Evolutionary conservation across 2,797 vertebrate genomes (phyloP).

Genomic region (Rhyacichthys aspro): DNA sequence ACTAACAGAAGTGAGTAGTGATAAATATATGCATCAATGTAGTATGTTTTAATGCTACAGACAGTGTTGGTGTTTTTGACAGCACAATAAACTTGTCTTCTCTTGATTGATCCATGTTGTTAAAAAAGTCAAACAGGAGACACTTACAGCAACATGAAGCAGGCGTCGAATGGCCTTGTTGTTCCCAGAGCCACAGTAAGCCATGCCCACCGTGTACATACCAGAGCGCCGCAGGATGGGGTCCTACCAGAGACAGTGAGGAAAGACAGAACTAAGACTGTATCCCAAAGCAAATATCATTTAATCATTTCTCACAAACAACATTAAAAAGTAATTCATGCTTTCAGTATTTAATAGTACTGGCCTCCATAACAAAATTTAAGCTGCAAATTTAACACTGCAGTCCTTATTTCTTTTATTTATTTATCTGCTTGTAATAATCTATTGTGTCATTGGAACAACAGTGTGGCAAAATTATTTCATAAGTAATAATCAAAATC

Average conservation of each 20-base stretch:
- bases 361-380: too few relatives aligned
- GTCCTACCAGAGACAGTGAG: conserved; percentile 71
- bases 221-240: conserved; percentile 96
- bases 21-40: neutral
- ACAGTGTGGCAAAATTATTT: conserved; percentile 2
- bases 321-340: neutral
- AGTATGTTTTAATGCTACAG: neutral
- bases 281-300: conserved; percentile 35
- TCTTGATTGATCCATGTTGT: conserved; percentile 9
- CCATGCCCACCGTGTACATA: conserved; percentile 99
- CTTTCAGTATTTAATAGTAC: neutral
- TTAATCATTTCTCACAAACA: conserved; percentile 31
- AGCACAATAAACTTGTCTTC: conserved; percentile 31
- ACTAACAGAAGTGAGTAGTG: neutral
- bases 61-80: conserved; percentile 1
- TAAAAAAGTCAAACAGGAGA: conserved; percentile 34
- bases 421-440: too few relatives aligned
- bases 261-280: conserved; percentile 64
- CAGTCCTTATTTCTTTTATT: too few relatives aligned
- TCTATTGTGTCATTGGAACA: neutral
- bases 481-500: neutral
- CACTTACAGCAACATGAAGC: conserved; percentile 96
- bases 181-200: conserved; percentile 98
- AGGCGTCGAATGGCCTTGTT: conserved; percentile 98
- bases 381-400: too few relatives aligned